Base-by-base conservation (phyloP, 2,113 vertebrate genomes). In the Polyodon spathula region DNA sequence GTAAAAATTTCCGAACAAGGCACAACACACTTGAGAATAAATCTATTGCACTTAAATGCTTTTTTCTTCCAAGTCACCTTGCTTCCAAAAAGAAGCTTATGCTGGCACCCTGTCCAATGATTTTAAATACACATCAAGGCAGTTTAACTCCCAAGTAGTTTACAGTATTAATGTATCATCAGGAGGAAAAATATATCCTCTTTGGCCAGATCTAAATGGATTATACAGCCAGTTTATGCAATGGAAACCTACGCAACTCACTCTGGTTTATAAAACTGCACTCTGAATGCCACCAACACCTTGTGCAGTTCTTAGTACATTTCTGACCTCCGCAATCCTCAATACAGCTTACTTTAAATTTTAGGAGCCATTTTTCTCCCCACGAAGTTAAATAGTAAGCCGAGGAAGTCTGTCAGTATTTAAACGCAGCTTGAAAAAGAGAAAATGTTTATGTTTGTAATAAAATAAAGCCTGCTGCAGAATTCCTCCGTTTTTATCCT, bases 381-480 rank as follows among this genome's bases (percentile, higher is more conserved):
- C 27, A 27, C 3, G 27, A 27, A 27, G 27, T 27, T 27, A 27
- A 27, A 27, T 88, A 86, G 85, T 87, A 88, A 89, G 84, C 86
- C 86, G 84, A 85, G 69, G 65, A 69, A 68, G 70, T 73, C 89
- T 87, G 55, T 68, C 56, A 40, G 83, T 90, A 88, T 88, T 87
- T 88, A 80, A 93, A 94, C 90, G 91, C 96, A 97, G 96, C 96
- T 95, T 95, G 92, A 97, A 95, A 27, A 93, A 90, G 95, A 92
- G 94, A 85, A 94, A 97, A 86, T 27, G 84, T 90, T 75, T 86
- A 88, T 54, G 73, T 92, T 87, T 89, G 91, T 91, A 91, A 92
- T 92, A 93, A 95, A 95, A 88, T 89, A 92, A 98, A 97, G 94
- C 95, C 95, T 95, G 93, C 91, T 93, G 95, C 94, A 94, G 92